phyloP scores from a whole-genome alignment of 2,888 invertebrate genomes.

The Phalangium opilio region DNA sequence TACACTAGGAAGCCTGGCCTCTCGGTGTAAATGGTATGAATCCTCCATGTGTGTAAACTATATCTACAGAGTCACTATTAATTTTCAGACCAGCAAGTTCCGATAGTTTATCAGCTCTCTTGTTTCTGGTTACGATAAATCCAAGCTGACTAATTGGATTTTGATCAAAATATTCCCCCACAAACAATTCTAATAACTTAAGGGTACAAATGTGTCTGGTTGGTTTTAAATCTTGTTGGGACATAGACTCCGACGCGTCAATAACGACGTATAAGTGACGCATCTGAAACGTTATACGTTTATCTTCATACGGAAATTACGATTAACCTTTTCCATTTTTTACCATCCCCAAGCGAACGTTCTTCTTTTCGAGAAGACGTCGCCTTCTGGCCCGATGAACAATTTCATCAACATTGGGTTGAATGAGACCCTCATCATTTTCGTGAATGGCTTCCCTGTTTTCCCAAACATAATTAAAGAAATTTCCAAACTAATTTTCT shows the following conservation, averaged over 20 bases:
- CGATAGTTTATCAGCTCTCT: constrained; percentile 79
- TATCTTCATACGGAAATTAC: too few species aligned
- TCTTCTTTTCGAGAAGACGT: constrained; percentile 36
- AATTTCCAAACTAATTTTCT: too few species aligned
- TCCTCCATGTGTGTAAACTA: too few species aligned
- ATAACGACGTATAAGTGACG: constrained; percentile 79
- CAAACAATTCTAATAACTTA: constrained; percentile 80
- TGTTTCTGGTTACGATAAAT: constrained; percentile 74
- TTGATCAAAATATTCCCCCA: constrained; percentile 95
- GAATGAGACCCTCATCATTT: constrained; percentile 82
- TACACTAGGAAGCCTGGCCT: too few species aligned
- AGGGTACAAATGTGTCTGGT: constrained; percentile 69
- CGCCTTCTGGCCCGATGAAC: constrained; percentile 69
- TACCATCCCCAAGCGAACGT: constrained; percentile 74
- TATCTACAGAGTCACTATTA: constrained; percentile 3
- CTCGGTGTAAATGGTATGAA: too few species aligned
- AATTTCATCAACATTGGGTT: constrained; percentile 76
- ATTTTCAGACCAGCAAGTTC: constrained; percentile 58
- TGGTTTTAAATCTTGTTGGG: constrained; percentile 86
- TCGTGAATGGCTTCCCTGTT: constrained; percentile 75
- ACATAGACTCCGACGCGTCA: constrained; percentile 90
- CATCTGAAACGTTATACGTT: constrained; percentile 48
- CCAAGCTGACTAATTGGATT: constrained; percentile 97
- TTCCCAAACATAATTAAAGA: too few species aligned
- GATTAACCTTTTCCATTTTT: constrained; percentile 9